Evolutionary conservation across 2,888 invertebrate genomes (phyloP).

Genomic region (Melanophora roralis): DNA sequence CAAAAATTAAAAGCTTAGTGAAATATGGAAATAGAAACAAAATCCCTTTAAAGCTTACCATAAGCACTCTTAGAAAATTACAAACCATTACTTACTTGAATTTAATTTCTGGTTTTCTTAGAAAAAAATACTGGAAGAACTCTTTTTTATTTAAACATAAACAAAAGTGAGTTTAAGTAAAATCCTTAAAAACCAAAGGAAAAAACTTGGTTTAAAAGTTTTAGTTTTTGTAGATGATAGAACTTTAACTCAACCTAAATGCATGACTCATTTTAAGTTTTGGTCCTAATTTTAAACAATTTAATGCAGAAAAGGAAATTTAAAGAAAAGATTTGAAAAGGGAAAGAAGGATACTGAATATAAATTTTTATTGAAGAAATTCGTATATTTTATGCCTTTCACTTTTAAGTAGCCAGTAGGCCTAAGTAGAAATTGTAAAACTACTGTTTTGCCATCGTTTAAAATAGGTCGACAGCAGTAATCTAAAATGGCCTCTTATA

Average conservation of each 20-base stretch:
- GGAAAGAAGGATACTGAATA: no score
- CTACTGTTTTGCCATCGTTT: neutral
- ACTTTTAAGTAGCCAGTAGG: neutral
- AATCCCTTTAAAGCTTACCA: constrained; percentile 25
- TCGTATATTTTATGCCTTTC: no score
- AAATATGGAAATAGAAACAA: neutral
- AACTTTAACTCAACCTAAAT: no score
- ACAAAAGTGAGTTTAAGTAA: neutral
- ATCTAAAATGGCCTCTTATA: neutral
- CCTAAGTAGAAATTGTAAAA: neutral
- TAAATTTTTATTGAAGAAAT: no score
- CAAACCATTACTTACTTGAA: constrained; percentile 48
- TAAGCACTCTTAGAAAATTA: constrained; percentile 40
- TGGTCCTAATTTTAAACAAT: no score
- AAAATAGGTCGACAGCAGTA: neutral
- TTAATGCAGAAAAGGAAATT: no score
- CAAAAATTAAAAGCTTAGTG: neutral
- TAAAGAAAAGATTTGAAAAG: no score
- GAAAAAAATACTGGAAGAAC: neutral
- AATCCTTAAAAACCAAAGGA: no score
- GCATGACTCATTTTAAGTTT: no score
- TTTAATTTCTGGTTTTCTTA: neutral
- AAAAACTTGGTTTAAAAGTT: no score
- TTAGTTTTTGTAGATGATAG: no score
- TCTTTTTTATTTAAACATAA: neutral